Percentiles rank a stretch among this genome's conserved stretches.
phyloP scores from a whole-genome alignment of 1,140 invertebrate genomes.

The Metaphire vulgaris region DNA sequence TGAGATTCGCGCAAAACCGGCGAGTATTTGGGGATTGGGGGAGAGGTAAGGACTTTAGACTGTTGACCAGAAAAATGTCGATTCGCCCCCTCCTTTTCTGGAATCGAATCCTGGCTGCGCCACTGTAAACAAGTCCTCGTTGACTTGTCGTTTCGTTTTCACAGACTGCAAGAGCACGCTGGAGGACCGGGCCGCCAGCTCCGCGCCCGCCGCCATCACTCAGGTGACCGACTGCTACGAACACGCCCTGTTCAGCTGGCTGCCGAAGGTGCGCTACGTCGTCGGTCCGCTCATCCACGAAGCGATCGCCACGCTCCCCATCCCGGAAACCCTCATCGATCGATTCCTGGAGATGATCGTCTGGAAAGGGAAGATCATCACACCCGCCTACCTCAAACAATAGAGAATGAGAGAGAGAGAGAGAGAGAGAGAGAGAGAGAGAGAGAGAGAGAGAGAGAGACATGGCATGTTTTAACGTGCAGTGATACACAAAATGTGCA shows the following conservation, averaged over 20 bases:
- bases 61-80: no score
- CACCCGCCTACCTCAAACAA: background rate
- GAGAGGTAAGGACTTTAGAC: no score
- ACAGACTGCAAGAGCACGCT: background rate
- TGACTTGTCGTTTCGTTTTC: no score
- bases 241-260: constrained; percentile 8
- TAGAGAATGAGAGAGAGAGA: background rate
- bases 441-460: background rate
- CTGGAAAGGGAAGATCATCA: background rate
- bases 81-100: no score
- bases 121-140: no score
- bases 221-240: constrained; percentile 12
- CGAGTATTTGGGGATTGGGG: no score
- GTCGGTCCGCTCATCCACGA: constrained; percentile 3
- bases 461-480: no score
- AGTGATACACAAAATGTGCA: background rate
- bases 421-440: background rate
- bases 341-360: background rate
- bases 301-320: background rate
- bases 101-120: no score
- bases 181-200: background rate
- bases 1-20: no score
- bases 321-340: background rate
- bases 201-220: background rate
- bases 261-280: constrained; percentile 13